These are phyloP conservation scores for Montipora sp. DNA, from an alignment of 64 coral and sea anemone species.

Conservation along the genomic window DNA sequence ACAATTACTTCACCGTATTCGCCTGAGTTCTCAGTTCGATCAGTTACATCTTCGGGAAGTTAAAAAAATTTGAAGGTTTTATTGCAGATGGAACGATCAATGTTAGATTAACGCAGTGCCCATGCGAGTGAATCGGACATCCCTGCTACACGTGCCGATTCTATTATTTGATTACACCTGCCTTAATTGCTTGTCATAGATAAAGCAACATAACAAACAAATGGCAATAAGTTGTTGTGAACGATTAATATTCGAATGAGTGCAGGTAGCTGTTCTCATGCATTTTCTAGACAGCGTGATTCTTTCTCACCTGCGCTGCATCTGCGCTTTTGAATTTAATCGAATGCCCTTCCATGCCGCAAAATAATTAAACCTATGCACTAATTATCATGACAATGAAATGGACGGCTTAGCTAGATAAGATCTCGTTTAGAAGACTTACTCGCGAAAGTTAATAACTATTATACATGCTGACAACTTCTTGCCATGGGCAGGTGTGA, in stretches of 20 bases:
- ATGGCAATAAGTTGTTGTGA: not conserved
- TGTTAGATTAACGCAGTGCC: not conserved
- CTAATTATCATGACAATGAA: not conserved
- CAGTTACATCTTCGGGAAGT: too few relatives aligned
- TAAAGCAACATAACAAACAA: slow-evolving; percentile 18
- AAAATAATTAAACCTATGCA: not conserved
- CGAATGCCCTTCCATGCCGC: not conserved
- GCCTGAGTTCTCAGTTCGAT: too few relatives aligned
- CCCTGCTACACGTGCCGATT: not conserved
- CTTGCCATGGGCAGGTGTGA: not conserved
- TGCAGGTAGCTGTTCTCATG: not conserved
- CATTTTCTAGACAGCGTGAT: not conserved
- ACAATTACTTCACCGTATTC: too few relatives aligned
- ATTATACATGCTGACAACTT: not conserved
- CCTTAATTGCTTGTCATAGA: slow-evolving; percentile 1
- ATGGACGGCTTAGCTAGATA: slow-evolving; percentile 23
- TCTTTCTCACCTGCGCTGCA: not conserved
- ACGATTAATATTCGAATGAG: not conserved
- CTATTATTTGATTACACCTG: slow-evolving; percentile 27
- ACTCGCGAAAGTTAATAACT: not conserved
- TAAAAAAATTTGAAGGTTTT: too few relatives aligned
- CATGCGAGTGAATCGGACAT: not conserved
- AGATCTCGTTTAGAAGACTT: not conserved
- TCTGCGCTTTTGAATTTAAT: not conserved
- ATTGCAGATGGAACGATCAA: too few relatives aligned